Evolutionary conservation across 2,888 invertebrate species (phyloP).

Genomic region (Drosophila mercatorum): DNA sequence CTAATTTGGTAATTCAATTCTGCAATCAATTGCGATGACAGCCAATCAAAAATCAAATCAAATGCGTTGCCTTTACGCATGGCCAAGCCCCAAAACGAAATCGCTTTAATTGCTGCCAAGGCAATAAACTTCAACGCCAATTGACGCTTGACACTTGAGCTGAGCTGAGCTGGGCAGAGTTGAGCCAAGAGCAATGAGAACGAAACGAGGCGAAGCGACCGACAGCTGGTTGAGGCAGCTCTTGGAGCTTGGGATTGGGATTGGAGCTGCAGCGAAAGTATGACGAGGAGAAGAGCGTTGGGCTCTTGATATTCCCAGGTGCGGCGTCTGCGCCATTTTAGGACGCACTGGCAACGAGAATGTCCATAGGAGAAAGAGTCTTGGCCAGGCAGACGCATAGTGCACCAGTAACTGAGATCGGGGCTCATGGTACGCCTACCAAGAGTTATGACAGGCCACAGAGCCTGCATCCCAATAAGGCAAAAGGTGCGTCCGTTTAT

Average conservation of each 20-base stretch:
- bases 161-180: slow-evolving; percentile 49
- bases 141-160: slow-evolving; percentile 75
- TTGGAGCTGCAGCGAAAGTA: slow-evolving; percentile 65
- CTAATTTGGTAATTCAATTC: slow-evolving; percentile 76
- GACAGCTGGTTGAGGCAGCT: slow-evolving; percentile 19
- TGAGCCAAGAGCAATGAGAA: slow-evolving; percentile 16
- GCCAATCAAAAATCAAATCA: slow-evolving; percentile 66
- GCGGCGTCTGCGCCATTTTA: slow-evolving; percentile 78
- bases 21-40: slow-evolving; percentile 66
- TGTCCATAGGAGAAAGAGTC: slow-evolving; percentile 35
- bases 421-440: slow-evolving; percentile 57
- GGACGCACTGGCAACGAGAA: slow-evolving; percentile 55
- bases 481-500: slow-evolving; percentile 70
- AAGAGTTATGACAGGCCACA: slow-evolving; percentile 71
- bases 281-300: slow-evolving; percentile 47
- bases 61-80: slow-evolving; percentile 57
- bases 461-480: slow-evolving; percentile 63
- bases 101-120: slow-evolving; percentile 76
- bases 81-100: slow-evolving; percentile 59
- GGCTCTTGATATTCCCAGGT: slow-evolving; percentile 68
- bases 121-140: slow-evolving; percentile 78
- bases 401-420: slow-evolving; percentile 42
- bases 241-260: slow-evolving; percentile 2
- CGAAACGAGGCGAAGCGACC: slow-evolving; percentile 5
- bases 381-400: slow-evolving; percentile 42